Base-by-base conservation (phyloP, 2,113 vertebrate genomes). In the Poecilia latipinna region DNA sequence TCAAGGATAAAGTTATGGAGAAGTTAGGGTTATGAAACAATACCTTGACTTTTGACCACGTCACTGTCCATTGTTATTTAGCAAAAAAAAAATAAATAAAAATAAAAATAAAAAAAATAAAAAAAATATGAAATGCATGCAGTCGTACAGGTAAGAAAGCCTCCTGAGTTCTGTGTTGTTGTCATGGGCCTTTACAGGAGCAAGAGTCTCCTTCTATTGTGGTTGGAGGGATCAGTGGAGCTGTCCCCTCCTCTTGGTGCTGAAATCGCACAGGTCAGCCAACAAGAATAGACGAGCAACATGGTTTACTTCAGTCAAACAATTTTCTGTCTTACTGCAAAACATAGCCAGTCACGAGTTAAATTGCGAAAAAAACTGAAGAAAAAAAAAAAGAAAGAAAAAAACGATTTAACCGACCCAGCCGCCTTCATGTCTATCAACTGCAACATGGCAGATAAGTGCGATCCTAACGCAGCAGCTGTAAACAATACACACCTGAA, bases 231-330 rank as follows among this genome's bases (percentile, higher is more conserved):
- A 68, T 76, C 15, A 77, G 71, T 65, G 86, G 80, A 70, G 80
- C 90, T 92, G 77, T 91, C 86, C 87, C 72, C 71, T 78, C 37
- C 65, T 72, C 26, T 8, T 74, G 87, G 90, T 91, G 75, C 89
- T 92, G 89, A 88, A 90, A 74, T 72, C 29, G 65, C 75, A 54
- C 72, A 68, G 39, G 3, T 65, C 79, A 44, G 3, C 65, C 33
- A 32, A 12, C 37, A 6, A 54, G 64, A 74, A 13, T 22, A 28
- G 33, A 28, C 15, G 65, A 12, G 33, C 60, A 57, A 63, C 51
- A 12, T 22, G 12, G 22, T 19, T 24, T 4, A 12, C 61, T 65
- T 37, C 15, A 12, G 11, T 24, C 65, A 66, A 76, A 51, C 31
- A 29, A 73, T 31, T 32, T 62, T 82, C 74, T 79, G 61, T 71